Base-by-base conservation (phyloP, 1,140 invertebrate species). In the Pachypsylla venusta region DNA sequence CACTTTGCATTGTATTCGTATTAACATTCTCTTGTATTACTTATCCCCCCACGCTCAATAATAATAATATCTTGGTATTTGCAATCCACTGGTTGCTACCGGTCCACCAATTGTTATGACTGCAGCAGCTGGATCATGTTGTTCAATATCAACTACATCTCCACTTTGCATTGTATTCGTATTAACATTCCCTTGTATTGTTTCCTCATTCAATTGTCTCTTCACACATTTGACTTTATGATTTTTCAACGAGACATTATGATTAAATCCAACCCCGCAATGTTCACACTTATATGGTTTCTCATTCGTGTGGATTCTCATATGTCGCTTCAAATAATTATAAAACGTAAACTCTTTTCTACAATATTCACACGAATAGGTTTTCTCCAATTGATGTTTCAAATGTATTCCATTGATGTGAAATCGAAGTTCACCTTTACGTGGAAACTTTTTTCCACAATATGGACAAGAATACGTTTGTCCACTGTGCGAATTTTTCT, bases 281-380 rank as follows among this genome's bases (percentile, higher is more conserved):
- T 60, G 53, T 58, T 61, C 56, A 27, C 62, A 63, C 24, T 26
- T 16, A 27, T 61, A 57, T 19, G 62, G 63, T 39, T 61, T 61
- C 26, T 66, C 61, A n/a, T 61, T 61, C 10, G 64, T 64, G 16
- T 66, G 64, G 86, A 85, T 28, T 76, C 77, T 65, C 74, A 76
- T 60, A 74, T 70, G 65, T 82, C 82, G 42, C 74, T 74, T 61
- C 10, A 82, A 67, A 0, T 81, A 82, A 16, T 79, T 79, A 65
- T 83, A 83, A 5, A 84, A 77, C 3, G 80, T 75, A 62, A 85
- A 86, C 30, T 72, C 75, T 67, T 82, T 83, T n/a, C 69, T 69
- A 67, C 83, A 86, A 58, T 76, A 70, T 24, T 76, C 68, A 65
- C 83, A 86, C 2, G 24, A 16, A 35, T 35, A 57, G n/a, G 42